Base-by-base conservation (phyloP, 2,113 vertebrate species). In the Triplophysa tibetana region DNA sequence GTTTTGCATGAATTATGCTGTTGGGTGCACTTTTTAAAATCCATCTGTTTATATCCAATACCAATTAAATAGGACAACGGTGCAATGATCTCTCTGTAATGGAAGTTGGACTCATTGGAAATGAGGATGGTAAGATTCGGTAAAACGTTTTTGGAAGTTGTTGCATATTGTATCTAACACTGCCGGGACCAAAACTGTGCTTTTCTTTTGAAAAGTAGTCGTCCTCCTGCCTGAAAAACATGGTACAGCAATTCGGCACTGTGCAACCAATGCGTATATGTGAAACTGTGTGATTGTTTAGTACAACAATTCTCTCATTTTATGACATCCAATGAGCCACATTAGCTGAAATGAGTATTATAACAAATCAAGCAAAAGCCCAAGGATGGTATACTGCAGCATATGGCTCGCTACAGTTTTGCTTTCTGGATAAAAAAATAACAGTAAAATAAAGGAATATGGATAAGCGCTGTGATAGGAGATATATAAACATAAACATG, bases 351-450 rank as follows among this genome's bases (percentile, higher is more conserved):
- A 86, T 85, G 77, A 86, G 78, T 77, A 70, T 73, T 79, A 87
- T 88, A 90, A 90, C 87, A 90, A 89, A 87, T 90, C 89, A 90
- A 73, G 54, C 13, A 45, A 77, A 85, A 88, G 90, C 90, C 89
- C 90, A 87, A 91, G 89, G 90, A 91, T 87, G 84, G 81, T 83
- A 84, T 86, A 84, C 87, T 8, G 64, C 87, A 87, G 89, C 92
- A 93, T 93, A 93, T 93, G 92, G 92, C 85, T 86, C 80, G 87
- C 89, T 88, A 90, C 87, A 88, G 87, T 91, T 90, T 90, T 89
- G 48, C 52, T 38, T 45, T 74, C 13, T 89, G 89, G 85, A 84
- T 89, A 89, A 89, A 87, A 85, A 87, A 90, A 33, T 29, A 43
- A 14, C 24, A 56, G 2, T 63, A 77, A 21, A 58, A 58, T 21